These are phyloP conservation scores for Plebejus argus DNA, from an alignment of 2,888 invertebrate genomes.

Conservation along the genomic window DNA sequence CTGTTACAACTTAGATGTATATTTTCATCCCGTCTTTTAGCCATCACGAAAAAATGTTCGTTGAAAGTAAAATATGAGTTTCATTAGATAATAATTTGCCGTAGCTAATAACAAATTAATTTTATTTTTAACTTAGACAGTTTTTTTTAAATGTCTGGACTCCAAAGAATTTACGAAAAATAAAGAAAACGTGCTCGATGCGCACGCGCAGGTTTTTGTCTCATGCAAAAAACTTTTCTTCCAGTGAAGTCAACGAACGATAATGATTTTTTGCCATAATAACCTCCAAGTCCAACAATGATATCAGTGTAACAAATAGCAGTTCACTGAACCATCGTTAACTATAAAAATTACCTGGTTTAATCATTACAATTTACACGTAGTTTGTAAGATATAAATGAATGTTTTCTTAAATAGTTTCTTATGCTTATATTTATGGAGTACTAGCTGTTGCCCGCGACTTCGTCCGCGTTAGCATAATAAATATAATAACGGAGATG, in stretches of 20 bases:
- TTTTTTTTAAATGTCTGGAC: not conserved
- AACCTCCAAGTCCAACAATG: conserved; percentile 19
- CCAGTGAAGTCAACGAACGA: conserved; percentile 3
- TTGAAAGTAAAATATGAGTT: no score
- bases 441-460: no score
- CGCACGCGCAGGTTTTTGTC: not conserved
- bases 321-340: conserved; percentile 17
- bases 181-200: not conserved
- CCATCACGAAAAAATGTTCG: no score
- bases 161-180: not conserved
- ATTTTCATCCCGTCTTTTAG: no score
- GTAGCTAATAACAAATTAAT: no score
- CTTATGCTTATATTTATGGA: not conserved
- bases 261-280: conserved; percentile 27
- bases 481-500: no score
- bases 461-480: no score
- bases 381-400: conserved; percentile 23
- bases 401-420: not conserved
- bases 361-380: conserved; percentile 6
- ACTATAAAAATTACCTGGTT: conserved; percentile 20
- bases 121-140: not conserved
- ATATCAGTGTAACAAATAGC: conserved; percentile 17
- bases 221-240: conserved; percentile 7
- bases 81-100: no score
- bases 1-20: no score